A percentile compares a stretch with the other conserved stretches of the same genome.
Conservation (phyloP, 2,113 vertebrate species). For the Condylura cristata region DNA sequence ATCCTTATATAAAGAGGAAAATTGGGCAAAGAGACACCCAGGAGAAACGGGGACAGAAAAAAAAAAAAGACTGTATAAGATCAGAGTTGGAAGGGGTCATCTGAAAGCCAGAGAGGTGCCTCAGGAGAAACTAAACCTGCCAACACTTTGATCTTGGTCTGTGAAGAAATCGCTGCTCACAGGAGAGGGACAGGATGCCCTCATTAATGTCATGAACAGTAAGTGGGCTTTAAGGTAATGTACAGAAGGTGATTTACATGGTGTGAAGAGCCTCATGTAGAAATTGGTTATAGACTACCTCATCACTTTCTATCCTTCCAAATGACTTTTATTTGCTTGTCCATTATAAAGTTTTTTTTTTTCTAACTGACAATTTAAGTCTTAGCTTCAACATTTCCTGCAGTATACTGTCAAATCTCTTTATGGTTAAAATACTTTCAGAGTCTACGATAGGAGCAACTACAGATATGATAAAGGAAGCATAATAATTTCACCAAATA, state of each 20-base stretch:
- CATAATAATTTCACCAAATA: neutral
- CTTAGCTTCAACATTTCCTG: neutral
- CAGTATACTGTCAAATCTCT: neutral
- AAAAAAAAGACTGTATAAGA: neutral
- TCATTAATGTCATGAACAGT: neutral
- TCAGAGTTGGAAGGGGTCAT: neutral
- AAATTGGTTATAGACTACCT: neutral
- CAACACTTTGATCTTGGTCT: neutral
- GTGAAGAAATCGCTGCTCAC: neutral
- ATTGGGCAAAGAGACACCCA: neutral
- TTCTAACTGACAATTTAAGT: neutral
- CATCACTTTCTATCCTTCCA: neutral
- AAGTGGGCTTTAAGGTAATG: neutral
- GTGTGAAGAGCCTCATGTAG: neutral
- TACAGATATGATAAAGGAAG: neutral
- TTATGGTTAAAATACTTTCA: constrained; percentile 30
- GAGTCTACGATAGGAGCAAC: neutral
- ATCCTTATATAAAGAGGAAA: neutral
- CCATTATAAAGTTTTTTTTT: too few species aligned
- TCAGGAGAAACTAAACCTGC: neutral
- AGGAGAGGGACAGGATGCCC: neutral
- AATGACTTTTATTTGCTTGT: neutral
- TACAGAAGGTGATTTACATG: neutral
- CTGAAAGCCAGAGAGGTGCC: neutral
- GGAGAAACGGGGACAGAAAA: neutral